Percentiles rank a stretch among this genome's conserved stretches.
Evolutionary conservation across 2,113 vertebrate genomes (phyloP).

Genomic region (Festucalex cinctus): DNA sequence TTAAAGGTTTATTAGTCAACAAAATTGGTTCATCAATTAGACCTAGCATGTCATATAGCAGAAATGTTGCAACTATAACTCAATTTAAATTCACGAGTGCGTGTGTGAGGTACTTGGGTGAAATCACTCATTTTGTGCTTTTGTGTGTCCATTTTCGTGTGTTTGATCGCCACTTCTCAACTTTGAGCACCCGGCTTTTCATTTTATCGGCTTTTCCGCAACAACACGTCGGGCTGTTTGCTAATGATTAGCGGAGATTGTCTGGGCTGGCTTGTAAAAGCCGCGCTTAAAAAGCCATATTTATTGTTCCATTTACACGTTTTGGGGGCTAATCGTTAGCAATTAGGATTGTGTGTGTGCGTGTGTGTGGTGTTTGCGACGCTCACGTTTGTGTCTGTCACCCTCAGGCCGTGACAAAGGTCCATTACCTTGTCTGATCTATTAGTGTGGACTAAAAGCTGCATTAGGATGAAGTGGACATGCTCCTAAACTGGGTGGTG

Average conservation of each 20-base stretch:
- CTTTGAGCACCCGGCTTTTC: slow-evolving; percentile 72
- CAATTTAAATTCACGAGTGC: not conserved
- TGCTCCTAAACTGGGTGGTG: slow-evolving; percentile 81
- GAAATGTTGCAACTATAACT: too few relatives aligned
- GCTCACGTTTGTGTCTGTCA: slow-evolving; percentile 76
- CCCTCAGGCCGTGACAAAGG: slow-evolving; percentile 94
- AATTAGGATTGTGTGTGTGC: slow-evolving; percentile 81
- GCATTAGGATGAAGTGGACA: slow-evolving; percentile 86
- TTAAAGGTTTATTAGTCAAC: too few relatives aligned
- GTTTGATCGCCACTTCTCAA: slow-evolving; percentile 34
- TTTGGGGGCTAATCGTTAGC: slow-evolving; percentile 99
- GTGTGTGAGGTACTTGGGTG: not conserved
- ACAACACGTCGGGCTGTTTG: slow-evolving; percentile 93
- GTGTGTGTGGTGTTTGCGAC: slow-evolving; percentile 19
- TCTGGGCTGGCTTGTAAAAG: slow-evolving; percentile 95
- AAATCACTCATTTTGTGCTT: not conserved
- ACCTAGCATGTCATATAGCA: not conserved
- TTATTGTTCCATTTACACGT: slow-evolving; percentile 99
- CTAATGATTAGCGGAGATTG: slow-evolving; percentile 96
- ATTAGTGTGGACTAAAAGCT: slow-evolving; percentile 98
- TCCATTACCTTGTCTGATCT: slow-evolving; percentile 98
- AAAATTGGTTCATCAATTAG: not conserved
- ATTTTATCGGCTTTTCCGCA: slow-evolving; percentile 86
- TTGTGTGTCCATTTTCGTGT: slow-evolving; percentile 17
- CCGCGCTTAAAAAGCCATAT: slow-evolving; percentile 83